Evolutionary conservation across 35 echinoderm and acorn worm genomes (phyloP).

Genomic region (Lytechinus pictus): DNA sequence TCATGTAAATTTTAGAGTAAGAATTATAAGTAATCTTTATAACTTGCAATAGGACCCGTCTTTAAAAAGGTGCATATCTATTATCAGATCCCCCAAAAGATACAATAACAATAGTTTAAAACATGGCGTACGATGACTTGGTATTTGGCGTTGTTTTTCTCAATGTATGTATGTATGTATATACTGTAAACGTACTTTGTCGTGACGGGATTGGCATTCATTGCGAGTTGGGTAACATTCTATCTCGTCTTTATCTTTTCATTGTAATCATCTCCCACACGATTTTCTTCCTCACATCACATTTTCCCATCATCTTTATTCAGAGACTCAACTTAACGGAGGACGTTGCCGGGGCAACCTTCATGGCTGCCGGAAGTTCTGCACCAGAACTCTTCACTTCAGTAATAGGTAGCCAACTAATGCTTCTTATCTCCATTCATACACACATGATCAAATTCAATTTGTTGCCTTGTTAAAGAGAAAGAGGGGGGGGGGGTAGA

Average conservation of each 20-base stretch:
- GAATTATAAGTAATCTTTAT: too few species aligned
- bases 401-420: slow-evolving; percentile 76
- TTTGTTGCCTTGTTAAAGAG: neutral
- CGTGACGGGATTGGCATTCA: neutral
- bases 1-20: too few species aligned
- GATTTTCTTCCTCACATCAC: slow-evolving; percentile 4
- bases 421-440: neutral
- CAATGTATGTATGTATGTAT: too few species aligned
- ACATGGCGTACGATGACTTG: too few species aligned
- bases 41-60: too few species aligned
- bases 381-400: slow-evolving; percentile 98
- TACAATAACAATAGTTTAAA: too few species aligned
- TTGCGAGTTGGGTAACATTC: neutral
- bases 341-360: slow-evolving; percentile 98
- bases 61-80: too few species aligned
- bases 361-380: slow-evolving; percentile 99
- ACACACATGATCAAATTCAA: slow-evolving; percentile 3
- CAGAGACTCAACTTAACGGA: slow-evolving; percentile 91
- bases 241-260: slow-evolving; percentile 12
- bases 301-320: slow-evolving; percentile 54
- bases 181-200: neutral
- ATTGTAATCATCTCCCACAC: neutral
- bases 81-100: too few species aligned
- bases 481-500: too few species aligned
- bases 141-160: too few species aligned